Conservation (phyloP, 2,888 invertebrate genomes). For the Orthosia gothica region DNA sequence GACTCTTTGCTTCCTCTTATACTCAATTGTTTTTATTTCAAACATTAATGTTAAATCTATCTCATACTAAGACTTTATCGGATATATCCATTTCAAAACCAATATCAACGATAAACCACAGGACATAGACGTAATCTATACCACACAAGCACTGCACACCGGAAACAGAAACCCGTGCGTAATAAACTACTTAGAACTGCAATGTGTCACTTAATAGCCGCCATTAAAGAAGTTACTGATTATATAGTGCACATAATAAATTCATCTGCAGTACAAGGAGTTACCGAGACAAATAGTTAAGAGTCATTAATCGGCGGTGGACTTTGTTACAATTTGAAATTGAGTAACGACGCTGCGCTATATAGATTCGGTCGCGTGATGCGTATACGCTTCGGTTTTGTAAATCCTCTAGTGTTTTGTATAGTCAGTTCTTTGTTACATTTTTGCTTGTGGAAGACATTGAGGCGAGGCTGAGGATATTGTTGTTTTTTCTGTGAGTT, state of each 20-base stretch:
- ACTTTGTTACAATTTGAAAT: conserved; percentile 49
- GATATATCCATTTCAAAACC: conserved; percentile 3
- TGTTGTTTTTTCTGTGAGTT: background rate
- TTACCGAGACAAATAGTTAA: conserved; percentile 43
- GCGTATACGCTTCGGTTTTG: conserved; percentile 10
- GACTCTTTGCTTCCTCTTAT: background rate
- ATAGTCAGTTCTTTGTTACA: conserved; percentile 5
- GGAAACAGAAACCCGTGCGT: conserved; percentile 54
- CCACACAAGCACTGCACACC: conserved; percentile 32
- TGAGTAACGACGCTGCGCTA: conserved; percentile 2
- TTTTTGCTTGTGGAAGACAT: background rate
- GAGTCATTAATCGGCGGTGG: conserved; percentile 31
- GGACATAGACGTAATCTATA: conserved; percentile 40
- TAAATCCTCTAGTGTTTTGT: background rate
- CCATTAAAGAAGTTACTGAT: conserved; percentile 32
- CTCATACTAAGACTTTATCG: background rate
- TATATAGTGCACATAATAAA: conserved; percentile 35
- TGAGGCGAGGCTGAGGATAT: conserved; percentile 13
- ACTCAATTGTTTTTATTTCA: background rate
- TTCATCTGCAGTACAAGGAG: conserved; percentile 35
- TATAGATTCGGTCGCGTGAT: background rate
- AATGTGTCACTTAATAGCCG: conserved; percentile 55
- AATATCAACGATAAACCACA: conserved; percentile 37
- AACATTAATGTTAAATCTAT: background rate
- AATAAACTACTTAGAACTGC: conserved; percentile 50